Conservation (phyloP, 2,113 vertebrate species). For the Bufo bufo region DNA sequence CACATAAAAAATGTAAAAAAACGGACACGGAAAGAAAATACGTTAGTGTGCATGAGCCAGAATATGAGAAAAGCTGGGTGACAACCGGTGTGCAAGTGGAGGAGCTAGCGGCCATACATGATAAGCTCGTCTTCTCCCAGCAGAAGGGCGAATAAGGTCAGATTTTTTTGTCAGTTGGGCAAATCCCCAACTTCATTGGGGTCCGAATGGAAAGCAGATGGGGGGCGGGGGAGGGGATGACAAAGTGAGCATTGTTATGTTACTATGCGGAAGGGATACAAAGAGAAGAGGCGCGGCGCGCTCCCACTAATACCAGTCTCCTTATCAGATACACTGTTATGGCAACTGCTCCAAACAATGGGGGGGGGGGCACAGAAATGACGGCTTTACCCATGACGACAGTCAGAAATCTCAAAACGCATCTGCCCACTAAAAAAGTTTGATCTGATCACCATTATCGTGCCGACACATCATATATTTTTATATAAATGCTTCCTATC, state of each 20-base stretch:
- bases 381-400: background rate
- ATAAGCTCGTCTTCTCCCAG: background rate
- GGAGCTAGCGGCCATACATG: background rate
- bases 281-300: background rate
- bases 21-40: too few species aligned
- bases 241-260: constrained; percentile 51
- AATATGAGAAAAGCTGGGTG: background rate
- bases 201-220: constrained; percentile 48
- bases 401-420: background rate
- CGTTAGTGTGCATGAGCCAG: too few species aligned
- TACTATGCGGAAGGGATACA: background rate
- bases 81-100: background rate
- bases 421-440: background rate
- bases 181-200: constrained; percentile 42
- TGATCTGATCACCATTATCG: too few species aligned
- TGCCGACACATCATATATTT: too few species aligned
- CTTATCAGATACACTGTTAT: constrained; percentile 10
- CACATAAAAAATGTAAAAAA: too few species aligned
- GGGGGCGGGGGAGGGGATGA: constrained; percentile 26
- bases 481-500: too few species aligned
- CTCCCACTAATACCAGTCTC: background rate
- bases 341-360: background rate
- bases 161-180: constrained; percentile 27
- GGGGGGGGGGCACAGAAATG: background rate
- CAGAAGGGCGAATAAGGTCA: constrained; percentile 40